A percentile compares a stretch with the other conserved stretches of the same genome.
phyloP scores from a whole-genome alignment of 2,797 vertebrate species.

The Micromesistius poutassou region DNA sequence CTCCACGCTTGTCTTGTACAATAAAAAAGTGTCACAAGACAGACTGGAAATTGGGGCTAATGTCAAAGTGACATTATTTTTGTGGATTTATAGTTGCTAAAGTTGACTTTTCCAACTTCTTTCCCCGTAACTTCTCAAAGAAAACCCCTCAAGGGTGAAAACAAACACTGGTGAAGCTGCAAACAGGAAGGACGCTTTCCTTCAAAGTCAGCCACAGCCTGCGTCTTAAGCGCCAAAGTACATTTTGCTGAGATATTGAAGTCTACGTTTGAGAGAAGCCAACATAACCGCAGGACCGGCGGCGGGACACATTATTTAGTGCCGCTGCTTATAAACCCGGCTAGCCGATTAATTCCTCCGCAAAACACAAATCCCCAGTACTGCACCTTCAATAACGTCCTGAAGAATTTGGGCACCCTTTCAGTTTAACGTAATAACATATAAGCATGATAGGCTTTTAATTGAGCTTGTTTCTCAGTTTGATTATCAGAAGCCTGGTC shows the following conservation, averaged over 20 bases:
- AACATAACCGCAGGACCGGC: background rate
- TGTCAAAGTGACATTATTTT: background rate
- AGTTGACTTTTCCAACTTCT: background rate
- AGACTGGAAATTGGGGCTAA: too few species aligned
- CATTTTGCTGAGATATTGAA: background rate
- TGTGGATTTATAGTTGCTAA: background rate
- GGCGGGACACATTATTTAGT: background rate
- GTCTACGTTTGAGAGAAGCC: background rate
- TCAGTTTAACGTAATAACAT: background rate
- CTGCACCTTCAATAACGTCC: background rate
- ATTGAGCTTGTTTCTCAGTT: background rate
- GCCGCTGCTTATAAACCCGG: background rate
- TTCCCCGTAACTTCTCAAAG: background rate
- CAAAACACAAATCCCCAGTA: background rate
- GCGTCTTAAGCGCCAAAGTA: background rate
- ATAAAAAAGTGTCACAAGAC: background rate
- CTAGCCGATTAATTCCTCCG: background rate
- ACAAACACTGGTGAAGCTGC: background rate
- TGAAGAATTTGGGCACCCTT: background rate
- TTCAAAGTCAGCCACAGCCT: background rate
- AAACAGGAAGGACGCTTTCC: background rate
- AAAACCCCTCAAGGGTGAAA: background rate
- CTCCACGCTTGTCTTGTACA: background rate
- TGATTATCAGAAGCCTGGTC: background rate
- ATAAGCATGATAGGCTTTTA: background rate